A percentile compares a stretch with the other conserved stretches of the same genome.
phyloP scores from a whole-genome alignment of 2,113 vertebrate species.

The Sorex araneus region DNA sequence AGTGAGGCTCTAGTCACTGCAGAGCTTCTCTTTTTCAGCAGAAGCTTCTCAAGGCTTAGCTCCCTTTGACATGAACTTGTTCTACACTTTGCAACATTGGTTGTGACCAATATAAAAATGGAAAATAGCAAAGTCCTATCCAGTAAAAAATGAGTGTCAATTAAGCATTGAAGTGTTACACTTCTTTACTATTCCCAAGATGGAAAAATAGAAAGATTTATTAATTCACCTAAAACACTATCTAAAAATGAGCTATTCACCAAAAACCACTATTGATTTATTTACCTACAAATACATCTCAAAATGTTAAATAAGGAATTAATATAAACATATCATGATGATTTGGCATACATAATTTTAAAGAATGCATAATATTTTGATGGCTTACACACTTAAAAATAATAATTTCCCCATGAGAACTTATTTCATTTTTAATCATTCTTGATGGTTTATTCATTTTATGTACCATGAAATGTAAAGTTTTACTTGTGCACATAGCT shows the following conservation, averaged over 20 bases:
- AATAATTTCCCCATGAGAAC: neutral
- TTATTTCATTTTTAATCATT: neutral
- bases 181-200: no score
- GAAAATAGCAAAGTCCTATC: no score
- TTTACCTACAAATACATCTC: neutral
- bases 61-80: no score
- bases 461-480: neutral
- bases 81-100: no score
- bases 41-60: no score
- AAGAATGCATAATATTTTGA: neutral
- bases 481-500: neutral
- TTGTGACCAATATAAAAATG: no score
- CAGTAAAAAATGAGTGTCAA: no score
- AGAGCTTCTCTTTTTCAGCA: no score
- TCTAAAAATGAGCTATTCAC: neutral
- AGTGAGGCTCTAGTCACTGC: no score
- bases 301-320: neutral
- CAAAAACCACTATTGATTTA: no score
- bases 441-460: neutral
- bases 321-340: neutral
- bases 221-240: neutral
- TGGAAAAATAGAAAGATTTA: no score
- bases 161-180: no score
- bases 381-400: neutral
- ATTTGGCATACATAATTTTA: neutral